Conservation (phyloP, 1,140 invertebrate genomes). For the Bombus fervidus region DNA sequence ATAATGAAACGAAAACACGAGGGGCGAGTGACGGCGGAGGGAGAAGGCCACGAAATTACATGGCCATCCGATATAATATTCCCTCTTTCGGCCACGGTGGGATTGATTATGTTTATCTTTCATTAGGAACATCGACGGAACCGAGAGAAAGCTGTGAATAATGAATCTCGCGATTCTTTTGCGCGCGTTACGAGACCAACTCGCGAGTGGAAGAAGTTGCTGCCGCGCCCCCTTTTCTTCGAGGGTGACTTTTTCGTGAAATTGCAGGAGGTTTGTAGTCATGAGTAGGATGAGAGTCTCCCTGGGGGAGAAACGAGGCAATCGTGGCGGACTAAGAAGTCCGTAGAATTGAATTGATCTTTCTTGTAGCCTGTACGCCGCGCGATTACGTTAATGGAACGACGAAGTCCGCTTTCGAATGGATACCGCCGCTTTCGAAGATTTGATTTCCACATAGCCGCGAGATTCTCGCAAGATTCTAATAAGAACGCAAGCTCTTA, state of each 20-base stretch:
- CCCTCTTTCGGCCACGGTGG: constrained; percentile 73
- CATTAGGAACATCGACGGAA: constrained; percentile 76
- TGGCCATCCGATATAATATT: constrained; percentile 78
- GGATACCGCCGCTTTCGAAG: not conserved
- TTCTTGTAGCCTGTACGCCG: constrained; percentile 12
- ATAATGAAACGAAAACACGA: constrained; percentile 80
- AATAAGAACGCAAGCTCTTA: not conserved
- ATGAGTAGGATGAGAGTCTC: not conserved
- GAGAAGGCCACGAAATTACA: constrained; percentile 72
- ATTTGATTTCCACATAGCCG: constrained; percentile 15
- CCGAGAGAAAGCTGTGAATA: constrained; percentile 71
- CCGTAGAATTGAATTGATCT: constrained; percentile 38
- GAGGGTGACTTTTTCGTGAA: constrained; percentile 23
- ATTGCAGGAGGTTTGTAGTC: not conserved
- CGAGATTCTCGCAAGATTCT: not conserved
- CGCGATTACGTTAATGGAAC: constrained; percentile 48
- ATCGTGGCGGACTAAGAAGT: constrained; percentile 17
- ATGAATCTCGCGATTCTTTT: constrained; percentile 76
- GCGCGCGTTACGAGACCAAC: not conserved
- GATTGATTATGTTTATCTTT: constrained; percentile 82
- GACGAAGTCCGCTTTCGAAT: not conserved
- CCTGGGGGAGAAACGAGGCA: constrained; percentile 14
- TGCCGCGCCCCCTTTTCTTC: not conserved
- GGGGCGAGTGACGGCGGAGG: constrained; percentile 37
- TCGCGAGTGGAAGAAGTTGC: not conserved